phyloP scores from a whole-genome alignment of 1,140 invertebrate species.

The Lysiphlebus fabarum region DNA sequence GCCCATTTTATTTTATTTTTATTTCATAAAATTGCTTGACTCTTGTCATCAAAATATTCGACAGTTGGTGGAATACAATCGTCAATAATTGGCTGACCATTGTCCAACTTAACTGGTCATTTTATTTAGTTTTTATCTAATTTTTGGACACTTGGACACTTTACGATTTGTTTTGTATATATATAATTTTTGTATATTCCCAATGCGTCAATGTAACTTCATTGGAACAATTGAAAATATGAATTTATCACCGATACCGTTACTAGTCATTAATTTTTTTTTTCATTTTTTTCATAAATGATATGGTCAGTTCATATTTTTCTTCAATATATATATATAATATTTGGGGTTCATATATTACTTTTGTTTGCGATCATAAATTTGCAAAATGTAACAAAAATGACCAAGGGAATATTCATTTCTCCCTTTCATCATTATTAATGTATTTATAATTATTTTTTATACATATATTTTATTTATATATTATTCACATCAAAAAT shows the following conservation, averaged over 20 bases:
- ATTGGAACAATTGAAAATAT: conserved; percentile 42
- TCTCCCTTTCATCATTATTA: too few species aligned
- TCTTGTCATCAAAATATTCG: conserved; percentile 26
- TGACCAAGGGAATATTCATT: not conserved
- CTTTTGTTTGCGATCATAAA: conserved; percentile 45
- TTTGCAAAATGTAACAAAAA: conserved; percentile 27
- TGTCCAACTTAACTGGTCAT: conserved; percentile 35
- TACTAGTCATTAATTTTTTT: conserved; percentile 22
- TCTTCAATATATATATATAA: conserved; percentile 14
- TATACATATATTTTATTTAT: too few species aligned
- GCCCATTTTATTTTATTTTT: conserved; percentile 28
- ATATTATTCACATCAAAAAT: too few species aligned
- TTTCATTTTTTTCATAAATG: conserved; percentile 33
- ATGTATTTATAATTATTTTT: too few species aligned
- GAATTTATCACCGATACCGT: conserved; percentile 42
- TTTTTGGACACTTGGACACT: conserved; percentile 33
- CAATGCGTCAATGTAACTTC: conserved; percentile 22
- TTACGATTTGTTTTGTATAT: conserved; percentile 53
- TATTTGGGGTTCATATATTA: conserved; percentile 6
- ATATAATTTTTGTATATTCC: conserved; percentile 17
- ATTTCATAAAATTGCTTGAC: conserved; percentile 21
- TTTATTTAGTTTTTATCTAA: conserved; percentile 9
- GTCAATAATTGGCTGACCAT: conserved; percentile 50
- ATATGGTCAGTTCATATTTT: conserved; percentile 37
- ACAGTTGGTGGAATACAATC: conserved; percentile 52